Conservation (phyloP, 2,113 vertebrate genomes). For the Numida meleagris region DNA sequence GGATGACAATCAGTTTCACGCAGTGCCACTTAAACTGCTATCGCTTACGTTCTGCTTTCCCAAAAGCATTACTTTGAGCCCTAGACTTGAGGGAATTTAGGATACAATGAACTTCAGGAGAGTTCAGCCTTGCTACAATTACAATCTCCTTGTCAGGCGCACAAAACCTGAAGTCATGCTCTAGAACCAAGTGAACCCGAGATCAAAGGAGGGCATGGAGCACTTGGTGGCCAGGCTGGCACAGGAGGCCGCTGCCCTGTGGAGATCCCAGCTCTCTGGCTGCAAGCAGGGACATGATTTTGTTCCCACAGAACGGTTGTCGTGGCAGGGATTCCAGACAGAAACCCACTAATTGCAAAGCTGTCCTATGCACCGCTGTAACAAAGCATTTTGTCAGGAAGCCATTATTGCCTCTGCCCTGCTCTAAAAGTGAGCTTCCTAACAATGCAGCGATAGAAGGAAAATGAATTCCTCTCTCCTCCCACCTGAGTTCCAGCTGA, state of each 20-base stretch:
- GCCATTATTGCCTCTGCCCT: not conserved
- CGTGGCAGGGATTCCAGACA: not conserved
- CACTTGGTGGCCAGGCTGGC: not conserved
- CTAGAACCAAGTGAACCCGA: not conserved
- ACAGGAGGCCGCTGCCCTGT: not conserved
- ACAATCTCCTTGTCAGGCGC: not conserved
- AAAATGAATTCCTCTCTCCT: not conserved
- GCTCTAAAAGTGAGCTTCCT: not conserved
- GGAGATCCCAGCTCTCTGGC: not conserved
- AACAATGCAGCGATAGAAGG: not conserved
- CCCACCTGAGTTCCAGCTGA: not conserved
- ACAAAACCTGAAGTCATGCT: not conserved
- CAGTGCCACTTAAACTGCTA: not conserved
- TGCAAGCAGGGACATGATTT: accelerated
- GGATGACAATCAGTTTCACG: not conserved
- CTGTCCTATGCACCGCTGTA: not conserved
- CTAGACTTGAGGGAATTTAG: not conserved
- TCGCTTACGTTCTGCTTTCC: not conserved
- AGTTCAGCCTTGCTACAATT: not conserved
- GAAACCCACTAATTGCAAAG: not conserved
- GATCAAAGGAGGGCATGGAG: accelerated
- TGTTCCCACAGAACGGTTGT: not conserved
- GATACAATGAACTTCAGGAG: not conserved
- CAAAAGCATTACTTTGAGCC: not conserved
- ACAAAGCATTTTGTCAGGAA: not conserved